Evolutionary conservation across 2,888 invertebrate genomes (phyloP).

Genomic region (Dicyrtoma fusca): DNA sequence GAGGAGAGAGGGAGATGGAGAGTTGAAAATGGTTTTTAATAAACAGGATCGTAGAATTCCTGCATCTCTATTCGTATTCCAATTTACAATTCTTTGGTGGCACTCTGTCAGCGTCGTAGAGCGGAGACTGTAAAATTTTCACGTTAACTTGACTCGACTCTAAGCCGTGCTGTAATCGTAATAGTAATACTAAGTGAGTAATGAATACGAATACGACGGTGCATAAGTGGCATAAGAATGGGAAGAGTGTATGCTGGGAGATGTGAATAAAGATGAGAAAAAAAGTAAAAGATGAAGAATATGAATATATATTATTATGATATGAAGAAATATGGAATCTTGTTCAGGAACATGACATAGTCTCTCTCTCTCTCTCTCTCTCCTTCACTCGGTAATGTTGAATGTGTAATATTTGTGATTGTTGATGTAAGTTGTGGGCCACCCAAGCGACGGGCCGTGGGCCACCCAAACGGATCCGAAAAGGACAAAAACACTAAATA

Average conservation of each 20-base stretch:
- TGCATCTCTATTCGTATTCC: too few species aligned
- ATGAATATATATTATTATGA: slow-evolving; percentile 22
- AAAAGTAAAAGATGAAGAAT: slow-evolving; percentile 21
- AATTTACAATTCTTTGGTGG: too few species aligned
- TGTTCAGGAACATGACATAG: not conserved
- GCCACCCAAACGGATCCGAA: slow-evolving; percentile 56
- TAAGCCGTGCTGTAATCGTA: too few species aligned
- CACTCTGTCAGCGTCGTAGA: too few species aligned
- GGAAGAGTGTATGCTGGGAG: not conserved
- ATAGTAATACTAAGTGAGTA: not conserved
- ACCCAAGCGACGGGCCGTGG: slow-evolving; percentile 54
- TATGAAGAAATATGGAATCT: slow-evolving; percentile 25
- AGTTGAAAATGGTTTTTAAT: too few species aligned
- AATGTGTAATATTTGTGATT: slow-evolving; percentile 11
- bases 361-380: not conserved
- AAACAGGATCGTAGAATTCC: too few species aligned
- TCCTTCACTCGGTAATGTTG: too few species aligned
- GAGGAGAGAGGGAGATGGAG: too few species aligned
- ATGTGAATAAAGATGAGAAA: slow-evolving; percentile 1
- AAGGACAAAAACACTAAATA: slow-evolving; percentile 57
- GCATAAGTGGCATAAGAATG: not conserved
- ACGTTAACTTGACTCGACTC: too few species aligned
- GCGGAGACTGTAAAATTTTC: too few species aligned
- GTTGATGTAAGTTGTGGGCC: slow-evolving; percentile 41
- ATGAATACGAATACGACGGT: slow-evolving; percentile 5